A percentile compares a stretch with the other conserved stretches of the same genome.
Evolutionary conservation across 2,113 vertebrate species (phyloP).

Genomic region (Carlito syrichta): DNA sequence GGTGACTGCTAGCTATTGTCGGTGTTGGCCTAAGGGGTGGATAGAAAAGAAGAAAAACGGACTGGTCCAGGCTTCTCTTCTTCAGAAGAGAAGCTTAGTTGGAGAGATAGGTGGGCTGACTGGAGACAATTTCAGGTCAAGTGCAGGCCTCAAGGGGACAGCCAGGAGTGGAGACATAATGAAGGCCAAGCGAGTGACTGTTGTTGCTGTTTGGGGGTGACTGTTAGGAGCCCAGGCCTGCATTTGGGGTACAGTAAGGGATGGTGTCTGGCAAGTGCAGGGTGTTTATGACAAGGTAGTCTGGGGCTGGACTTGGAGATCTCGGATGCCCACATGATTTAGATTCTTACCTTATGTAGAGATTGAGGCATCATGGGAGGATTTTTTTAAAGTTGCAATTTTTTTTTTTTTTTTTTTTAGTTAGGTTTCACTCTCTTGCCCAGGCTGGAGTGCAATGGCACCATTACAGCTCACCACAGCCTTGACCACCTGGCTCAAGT

Average conservation of each 20-base stretch:
- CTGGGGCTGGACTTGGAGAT: neutral
- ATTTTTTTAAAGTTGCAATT: neutral
- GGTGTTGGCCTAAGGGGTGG: neutral
- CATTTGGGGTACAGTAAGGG: no score
- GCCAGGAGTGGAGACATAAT: neutral
- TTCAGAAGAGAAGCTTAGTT: neutral
- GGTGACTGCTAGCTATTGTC: neutral
- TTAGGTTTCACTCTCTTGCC: neutral
- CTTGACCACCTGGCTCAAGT: neutral
- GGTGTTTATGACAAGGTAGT: neutral
- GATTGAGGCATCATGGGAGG: neutral
- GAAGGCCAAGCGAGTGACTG: accelerated
- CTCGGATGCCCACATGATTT: neutral
- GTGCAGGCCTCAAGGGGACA: neutral
- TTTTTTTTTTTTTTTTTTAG: neutral
- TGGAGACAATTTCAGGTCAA: neutral
- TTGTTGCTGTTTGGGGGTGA: neutral
- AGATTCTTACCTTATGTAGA: neutral
- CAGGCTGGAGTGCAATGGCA: neutral
- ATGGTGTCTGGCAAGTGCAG: neutral
- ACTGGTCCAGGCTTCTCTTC: neutral
- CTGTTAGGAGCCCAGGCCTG: neutral
- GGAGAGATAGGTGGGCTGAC: neutral
- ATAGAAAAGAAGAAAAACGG: neutral
- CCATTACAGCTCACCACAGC: neutral